Evolutionary conservation across 2,888 invertebrate species (phyloP).

Genomic region (Drosophila rubida): DNA sequence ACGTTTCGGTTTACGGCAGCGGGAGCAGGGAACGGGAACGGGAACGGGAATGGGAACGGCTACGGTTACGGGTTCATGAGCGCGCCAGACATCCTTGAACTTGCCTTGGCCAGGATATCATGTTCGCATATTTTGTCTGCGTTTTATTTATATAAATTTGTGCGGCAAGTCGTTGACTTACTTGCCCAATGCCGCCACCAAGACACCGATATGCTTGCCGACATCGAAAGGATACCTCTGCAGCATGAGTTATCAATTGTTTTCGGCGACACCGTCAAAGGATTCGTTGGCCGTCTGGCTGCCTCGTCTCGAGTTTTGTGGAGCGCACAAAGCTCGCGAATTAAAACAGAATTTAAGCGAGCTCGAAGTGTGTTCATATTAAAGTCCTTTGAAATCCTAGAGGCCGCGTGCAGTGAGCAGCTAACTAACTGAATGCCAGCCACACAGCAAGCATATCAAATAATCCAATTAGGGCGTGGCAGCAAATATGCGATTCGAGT

Average conservation of each 20-base stretch:
- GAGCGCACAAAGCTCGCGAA: neutral
- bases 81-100: constrained; percentile 73
- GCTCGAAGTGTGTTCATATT: constrained; percentile 11
- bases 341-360: constrained; percentile 35
- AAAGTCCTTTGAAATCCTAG: neutral
- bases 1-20: constrained; percentile 13
- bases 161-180: constrained; percentile 65
- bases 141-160: constrained; percentile 65
- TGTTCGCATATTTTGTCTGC: constrained; percentile 74
- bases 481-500: too few relatives aligned
- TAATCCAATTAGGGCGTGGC: neutral
- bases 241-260: constrained; percentile 52
- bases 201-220: constrained; percentile 5
- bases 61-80: constrained; percentile 56
- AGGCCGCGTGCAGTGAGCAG: neutral
- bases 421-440: neutral
- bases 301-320: constrained; percentile 10
- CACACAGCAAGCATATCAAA: neutral
- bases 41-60: constrained; percentile 19
- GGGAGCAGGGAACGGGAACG: constrained; percentile 2
- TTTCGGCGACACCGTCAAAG: constrained; percentile 28
- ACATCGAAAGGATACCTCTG: neutral
- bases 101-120: constrained; percentile 72
- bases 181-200: constrained; percentile 16
- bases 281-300: constrained; percentile 32